phyloP scores from a whole-genome alignment of 1,140 invertebrate species.

The Drosophila bocqueti region DNA sequence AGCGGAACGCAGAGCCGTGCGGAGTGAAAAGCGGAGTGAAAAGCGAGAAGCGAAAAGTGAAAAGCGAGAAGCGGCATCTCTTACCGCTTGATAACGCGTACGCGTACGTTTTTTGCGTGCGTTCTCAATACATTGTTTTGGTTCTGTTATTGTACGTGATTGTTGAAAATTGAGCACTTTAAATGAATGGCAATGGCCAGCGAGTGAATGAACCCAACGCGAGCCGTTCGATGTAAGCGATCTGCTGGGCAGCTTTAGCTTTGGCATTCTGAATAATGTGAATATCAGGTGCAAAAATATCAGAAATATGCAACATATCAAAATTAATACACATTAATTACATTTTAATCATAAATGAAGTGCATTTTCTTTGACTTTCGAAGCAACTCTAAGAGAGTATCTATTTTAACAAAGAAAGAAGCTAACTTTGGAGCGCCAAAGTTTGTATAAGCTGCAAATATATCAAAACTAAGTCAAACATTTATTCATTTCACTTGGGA shows the following conservation, averaged over 20 bases:
- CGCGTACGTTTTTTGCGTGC: conserved; percentile 8
- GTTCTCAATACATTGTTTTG: conserved; percentile 3
- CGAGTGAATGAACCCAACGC: conserved; percentile 3
- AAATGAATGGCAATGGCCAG: conserved; percentile 26
- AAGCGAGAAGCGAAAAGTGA: background rate
- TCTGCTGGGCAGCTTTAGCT: background rate
- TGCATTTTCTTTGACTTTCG: too few relatives aligned
- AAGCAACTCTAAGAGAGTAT: too few relatives aligned
- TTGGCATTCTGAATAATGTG: background rate
- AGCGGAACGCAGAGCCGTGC: conserved; percentile 22
- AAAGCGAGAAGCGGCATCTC: background rate
- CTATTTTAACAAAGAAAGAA: too few relatives aligned
- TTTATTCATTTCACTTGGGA: too few relatives aligned
- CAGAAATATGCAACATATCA: too few relatives aligned
- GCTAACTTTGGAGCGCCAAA: too few relatives aligned
- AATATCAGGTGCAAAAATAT: conserved; percentile 12
- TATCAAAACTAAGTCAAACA: too few relatives aligned
- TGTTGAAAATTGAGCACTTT: conserved; percentile 13
- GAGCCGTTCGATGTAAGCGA: conserved; percentile 7
- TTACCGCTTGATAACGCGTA: conserved; percentile 15
- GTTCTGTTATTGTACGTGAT: conserved; percentile 23
- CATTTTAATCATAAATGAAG: too few relatives aligned
- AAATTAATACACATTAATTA: too few relatives aligned
- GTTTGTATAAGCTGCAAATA: too few relatives aligned
- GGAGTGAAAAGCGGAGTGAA: conserved; percentile 19